phyloP scores from a whole-genome alignment of 2,113 vertebrate genomes.

The Oreochromis niloticus region DNA sequence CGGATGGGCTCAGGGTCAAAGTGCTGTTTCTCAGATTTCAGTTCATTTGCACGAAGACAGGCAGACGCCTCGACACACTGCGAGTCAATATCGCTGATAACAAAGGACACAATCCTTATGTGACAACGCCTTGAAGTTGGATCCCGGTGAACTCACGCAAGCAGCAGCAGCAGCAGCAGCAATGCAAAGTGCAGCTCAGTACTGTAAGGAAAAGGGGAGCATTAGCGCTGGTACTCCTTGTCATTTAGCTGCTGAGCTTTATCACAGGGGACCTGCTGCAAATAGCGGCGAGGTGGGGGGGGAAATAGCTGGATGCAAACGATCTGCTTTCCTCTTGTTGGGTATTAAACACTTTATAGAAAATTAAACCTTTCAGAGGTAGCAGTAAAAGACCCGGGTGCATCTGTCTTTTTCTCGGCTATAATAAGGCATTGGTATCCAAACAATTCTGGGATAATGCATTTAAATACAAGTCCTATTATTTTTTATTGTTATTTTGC shows the following conservation, averaged over 20 bases:
- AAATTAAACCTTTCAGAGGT: conserved; percentile 73
- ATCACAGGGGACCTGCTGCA: conserved; percentile 49
- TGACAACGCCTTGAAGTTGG: conserved; percentile 71
- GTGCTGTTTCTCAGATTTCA: conserved; percentile 90
- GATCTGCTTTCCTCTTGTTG: conserved; percentile 56
- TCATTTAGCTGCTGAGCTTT: conserved; percentile 54
- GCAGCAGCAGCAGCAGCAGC: not conserved
- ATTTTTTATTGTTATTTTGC: conserved; percentile 93
- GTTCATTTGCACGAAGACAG: conserved; percentile 95
- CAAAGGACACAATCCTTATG: conserved; percentile 82
- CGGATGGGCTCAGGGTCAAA: conserved; percentile 83
- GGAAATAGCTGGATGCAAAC: conserved; percentile 46
- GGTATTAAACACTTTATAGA: conserved; percentile 68
- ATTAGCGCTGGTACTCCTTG: conserved; percentile 31
- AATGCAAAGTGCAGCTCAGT: conserved; percentile 18
- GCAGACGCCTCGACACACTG: conserved; percentile 87
- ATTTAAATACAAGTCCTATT: conserved; percentile 80
- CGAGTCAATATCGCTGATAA: conserved; percentile 94
- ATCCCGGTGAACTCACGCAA: conserved; percentile 41
- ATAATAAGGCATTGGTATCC: conserved; percentile 73
- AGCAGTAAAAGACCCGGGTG: conserved; percentile 66
- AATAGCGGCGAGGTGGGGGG: conserved; percentile 29
- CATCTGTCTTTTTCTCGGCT: conserved; percentile 64
- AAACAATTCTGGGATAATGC: conserved; percentile 73
- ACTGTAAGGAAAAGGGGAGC: conserved; percentile 18